phyloP scores from a whole-genome alignment of 1,140 invertebrate species.

The Ceratosolen fusciceps region DNA sequence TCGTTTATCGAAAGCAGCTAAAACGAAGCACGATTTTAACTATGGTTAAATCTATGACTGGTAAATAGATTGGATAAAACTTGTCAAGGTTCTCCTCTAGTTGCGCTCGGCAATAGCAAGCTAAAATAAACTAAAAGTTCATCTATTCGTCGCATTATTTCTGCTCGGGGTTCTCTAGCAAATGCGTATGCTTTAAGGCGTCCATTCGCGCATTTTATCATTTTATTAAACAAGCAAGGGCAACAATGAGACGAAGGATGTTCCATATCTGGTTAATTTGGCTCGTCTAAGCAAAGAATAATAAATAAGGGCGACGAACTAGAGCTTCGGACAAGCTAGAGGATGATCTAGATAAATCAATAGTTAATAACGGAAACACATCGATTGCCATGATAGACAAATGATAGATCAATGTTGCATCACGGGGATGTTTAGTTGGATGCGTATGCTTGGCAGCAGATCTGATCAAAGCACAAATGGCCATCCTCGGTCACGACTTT shows the following conservation, averaged over 20 bases:
- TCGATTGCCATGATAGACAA: too few relatives aligned
- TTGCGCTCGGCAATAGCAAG: slow-evolving; percentile 9
- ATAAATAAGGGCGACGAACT: too few relatives aligned
- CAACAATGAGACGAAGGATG: slow-evolving; percentile 32
- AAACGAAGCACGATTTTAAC: too few relatives aligned
- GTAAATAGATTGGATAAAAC: too few relatives aligned
- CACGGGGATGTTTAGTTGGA: slow-evolving; percentile 40
- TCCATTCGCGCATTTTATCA: too few relatives aligned
- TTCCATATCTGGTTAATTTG: neutral
- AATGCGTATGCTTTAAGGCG: too few relatives aligned
- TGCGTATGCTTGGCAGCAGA: slow-evolving; percentile 56
- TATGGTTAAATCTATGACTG: too few relatives aligned
- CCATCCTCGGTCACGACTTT: slow-evolving; percentile 3
- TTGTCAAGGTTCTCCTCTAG: slow-evolving; percentile 8
- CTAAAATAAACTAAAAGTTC: slow-evolving; percentile 11
- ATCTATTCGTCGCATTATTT: slow-evolving; percentile 34
- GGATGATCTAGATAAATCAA: neutral
- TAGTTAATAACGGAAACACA: neutral
- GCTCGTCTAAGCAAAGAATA: neutral
- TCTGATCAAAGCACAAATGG: slow-evolving; percentile 59
- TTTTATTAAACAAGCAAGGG: too few relatives aligned
- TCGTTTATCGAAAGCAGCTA: too few relatives aligned
- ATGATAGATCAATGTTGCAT: slow-evolving; percentile 51
- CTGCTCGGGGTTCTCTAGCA: too few relatives aligned
- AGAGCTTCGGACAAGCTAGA: neutral